phyloP scores from a whole-genome alignment of 2,888 invertebrate species.

The Operophtera brumata region DNA sequence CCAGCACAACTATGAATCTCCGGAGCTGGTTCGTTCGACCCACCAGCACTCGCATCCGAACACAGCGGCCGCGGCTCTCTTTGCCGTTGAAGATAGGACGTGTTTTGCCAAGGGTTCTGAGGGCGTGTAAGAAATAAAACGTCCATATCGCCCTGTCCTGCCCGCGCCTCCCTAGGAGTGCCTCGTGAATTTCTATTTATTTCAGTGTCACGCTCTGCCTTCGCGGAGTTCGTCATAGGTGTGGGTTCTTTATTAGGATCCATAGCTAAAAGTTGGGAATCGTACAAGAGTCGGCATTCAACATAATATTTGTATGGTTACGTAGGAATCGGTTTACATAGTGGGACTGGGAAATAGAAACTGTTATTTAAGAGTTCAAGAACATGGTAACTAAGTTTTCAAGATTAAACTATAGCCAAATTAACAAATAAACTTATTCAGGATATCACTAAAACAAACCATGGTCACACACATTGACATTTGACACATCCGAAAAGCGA shows the following conservation, averaged over 20 bases:
- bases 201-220: slow-evolving; percentile 54
- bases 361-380: not conserved
- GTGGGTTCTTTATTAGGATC: slow-evolving; percentile 60
- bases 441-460: slow-evolving; percentile 17
- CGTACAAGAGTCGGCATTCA: slow-evolving; percentile 65
- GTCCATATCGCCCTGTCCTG: slow-evolving; percentile 48
- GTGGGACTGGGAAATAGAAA: not conserved
- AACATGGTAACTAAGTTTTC: slow-evolving; percentile 1
- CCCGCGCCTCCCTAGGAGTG: slow-evolving; percentile 38
- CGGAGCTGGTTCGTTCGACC: slow-evolving; percentile 38
- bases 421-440: not conserved
- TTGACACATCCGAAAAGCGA: slow-evolving; percentile 2
- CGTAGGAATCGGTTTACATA: slow-evolving; percentile 19
- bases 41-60: slow-evolving; percentile 32
- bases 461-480: too few species aligned
- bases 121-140: slow-evolving; percentile 62
- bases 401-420: not conserved
- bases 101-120: slow-evolving; percentile 52
- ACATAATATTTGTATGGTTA: slow-evolving; percentile 60
- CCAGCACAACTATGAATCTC: slow-evolving; percentile 40
- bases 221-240: slow-evolving; percentile 49
- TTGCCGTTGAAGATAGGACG: slow-evolving; percentile 11
- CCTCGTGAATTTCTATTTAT: slow-evolving; percentile 47
- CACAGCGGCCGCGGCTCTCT: slow-evolving; percentile 1
- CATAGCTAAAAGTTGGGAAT: slow-evolving; percentile 59